Base-by-base conservation (phyloP, 2,888 invertebrate genomes). In the Callimorpha dominula region DNA sequence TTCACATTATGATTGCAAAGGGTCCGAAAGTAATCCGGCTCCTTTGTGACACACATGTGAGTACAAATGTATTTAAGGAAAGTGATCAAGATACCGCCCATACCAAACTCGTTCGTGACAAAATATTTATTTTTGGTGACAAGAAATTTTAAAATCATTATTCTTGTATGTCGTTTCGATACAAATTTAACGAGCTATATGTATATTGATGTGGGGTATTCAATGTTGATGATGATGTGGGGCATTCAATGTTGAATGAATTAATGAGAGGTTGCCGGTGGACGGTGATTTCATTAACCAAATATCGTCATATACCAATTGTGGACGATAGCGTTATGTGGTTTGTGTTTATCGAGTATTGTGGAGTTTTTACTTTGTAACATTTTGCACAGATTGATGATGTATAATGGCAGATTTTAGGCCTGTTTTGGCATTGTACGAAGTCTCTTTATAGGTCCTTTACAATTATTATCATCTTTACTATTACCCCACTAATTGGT, bases 221-320 rank as follows among this genome's bases (percentile, higher is more conserved):
- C n/a, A n/a, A n/a, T n/a, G n/a, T n/a, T n/a, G n/a, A n/a, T n/a
- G n/a, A n/a, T 80, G 50, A 77, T 72, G 57, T 65, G 67, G n/a
- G 54, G 68, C 71, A 80, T 75, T 80, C 78, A 71, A 73, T 75
- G 78, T 65, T 65, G 50, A 46, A 72, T 77, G 72, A 80, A 82
- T 80, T 72, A 82, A 80, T 80, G 60, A 60, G 72, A 82, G 62
- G 60, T 9, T 52, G 72, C 50, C 62, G 64, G 49, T 74, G 50
- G 20, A 46, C 20, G 17, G 52, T 70, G 31, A 49, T 43, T 57
- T 40, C 40, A 64, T 68, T 68, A 50, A 62, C 40, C 70, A 67
- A 63, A 72, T 65, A 67, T 70, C 74, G 67, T 67, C 46, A 76
- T 49, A 65, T 2, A 65, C 15, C 65, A 69, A 77, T 64, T 69